These are phyloP conservation scores for Drosophila melanica DNA, from an alignment of 1,140 invertebrate genomes.

Conservation along the genomic window DNA sequence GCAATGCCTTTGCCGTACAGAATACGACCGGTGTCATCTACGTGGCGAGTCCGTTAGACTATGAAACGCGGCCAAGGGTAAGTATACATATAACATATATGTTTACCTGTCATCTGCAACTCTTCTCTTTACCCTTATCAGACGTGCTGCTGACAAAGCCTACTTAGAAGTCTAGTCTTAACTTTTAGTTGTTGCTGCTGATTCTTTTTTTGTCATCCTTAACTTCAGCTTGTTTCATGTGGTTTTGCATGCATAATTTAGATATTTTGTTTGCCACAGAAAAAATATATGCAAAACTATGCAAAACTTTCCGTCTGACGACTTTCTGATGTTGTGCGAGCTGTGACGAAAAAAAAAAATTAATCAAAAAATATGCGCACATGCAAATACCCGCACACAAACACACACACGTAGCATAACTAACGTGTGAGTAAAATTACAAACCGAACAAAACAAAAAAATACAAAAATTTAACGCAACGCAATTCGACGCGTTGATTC, in stretches of 20 bases:
- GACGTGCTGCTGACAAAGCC: slow-evolving; percentile 22
- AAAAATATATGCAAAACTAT: slow-evolving; percentile 75
- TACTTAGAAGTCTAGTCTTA: slow-evolving; percentile 30
- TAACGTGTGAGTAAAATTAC: slow-evolving; percentile 12
- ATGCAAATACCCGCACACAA: slow-evolving; percentile 30
- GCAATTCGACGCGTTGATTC: slow-evolving; percentile 46
- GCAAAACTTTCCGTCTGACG: slow-evolving; percentile 64
- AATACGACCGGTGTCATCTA: slow-evolving; percentile 90
- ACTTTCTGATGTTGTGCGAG: slow-evolving; percentile 33
- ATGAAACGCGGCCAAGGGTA: slow-evolving; percentile 90
- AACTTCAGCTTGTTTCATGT: slow-evolving; percentile 45
- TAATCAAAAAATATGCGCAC: slow-evolving; percentile 57
- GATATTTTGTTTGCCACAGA: slow-evolving; percentile 63
- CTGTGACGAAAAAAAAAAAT: slow-evolving; percentile 60
- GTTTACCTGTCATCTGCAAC: not conserved
- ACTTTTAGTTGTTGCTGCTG: slow-evolving; percentile 29
- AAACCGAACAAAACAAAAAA: slow-evolving; percentile 4
- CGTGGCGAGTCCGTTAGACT: slow-evolving; percentile 89
- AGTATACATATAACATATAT: slow-evolving; percentile 64
- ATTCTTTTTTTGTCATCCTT: slow-evolving; percentile 37
- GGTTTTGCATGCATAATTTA: slow-evolving; percentile 79
- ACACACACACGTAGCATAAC: not conserved
- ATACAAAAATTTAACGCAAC: slow-evolving; percentile 13
- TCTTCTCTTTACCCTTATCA: slow-evolving; percentile 3
- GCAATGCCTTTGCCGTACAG: slow-evolving; percentile 90